Evolutionary conservation across 1,140 invertebrate genomes (phyloP), one percentile per base, ranked within the genome.

Genomic region (Zaprionus inermis): DNA sequence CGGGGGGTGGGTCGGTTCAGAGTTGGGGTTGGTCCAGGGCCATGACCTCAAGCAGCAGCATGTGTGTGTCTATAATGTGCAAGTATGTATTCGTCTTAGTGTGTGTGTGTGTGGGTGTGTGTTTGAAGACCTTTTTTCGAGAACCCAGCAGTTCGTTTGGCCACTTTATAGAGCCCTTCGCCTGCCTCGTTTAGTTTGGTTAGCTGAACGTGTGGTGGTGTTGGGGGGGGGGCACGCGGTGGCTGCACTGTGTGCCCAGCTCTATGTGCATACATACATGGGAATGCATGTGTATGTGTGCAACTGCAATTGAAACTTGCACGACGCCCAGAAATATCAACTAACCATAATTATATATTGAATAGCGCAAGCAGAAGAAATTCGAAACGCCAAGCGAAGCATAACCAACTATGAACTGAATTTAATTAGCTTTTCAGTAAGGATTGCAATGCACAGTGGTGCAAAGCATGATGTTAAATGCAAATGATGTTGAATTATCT

Each of bases 321-420:
- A 54, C 41, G 46, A 81, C 51, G 49, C 61, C 63, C 76, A 59
- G 32, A 54, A 84, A 77, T 80, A 83, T 83, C 72, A 83, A 79
- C 80, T 76, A 80, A 83, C 81, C 76, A 85, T 75, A 78, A 85
- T 84, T 72, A 69, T 86, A 76, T 78, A 85, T 84, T 78, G 79
- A 78, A 86, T 70, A 78, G 71, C 63, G 56, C 46, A 61, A 54
- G 63, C 24, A 76, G 69, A 64, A 80, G 79, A 78, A 79, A 86
- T 79, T 54, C 70, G 52, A 74, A 79, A 72, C 70, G 59, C 14
- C 32, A 66, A 73, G 66, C 72, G 36, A 49, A 69, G 36, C 83
- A 83, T 69, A 79, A 72, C 73, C 46, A 83, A 72, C 64, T 72
- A 55, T 72, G 66, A 72, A 88, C 76, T 80, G 79, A 79, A 89